These are phyloP conservation scores for Pegoplata infirma DNA, from an alignment of 2,888 invertebrate genomes.

Conservation along the genomic window DNA sequence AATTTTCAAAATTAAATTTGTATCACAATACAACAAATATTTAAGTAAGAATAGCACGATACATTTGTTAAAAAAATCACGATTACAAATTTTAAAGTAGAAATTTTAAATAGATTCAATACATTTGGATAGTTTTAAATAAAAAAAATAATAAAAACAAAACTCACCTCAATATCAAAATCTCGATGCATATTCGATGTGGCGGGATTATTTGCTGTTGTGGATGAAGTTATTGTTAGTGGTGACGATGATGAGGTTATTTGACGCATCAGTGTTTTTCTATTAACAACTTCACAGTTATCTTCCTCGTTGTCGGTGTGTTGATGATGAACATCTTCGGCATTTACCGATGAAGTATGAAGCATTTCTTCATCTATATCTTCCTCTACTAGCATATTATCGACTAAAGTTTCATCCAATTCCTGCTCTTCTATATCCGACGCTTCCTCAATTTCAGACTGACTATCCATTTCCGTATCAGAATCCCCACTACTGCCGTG, in stretches of 20 bases:
- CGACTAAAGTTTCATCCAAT: constrained; percentile 79
- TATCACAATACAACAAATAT: too few species aligned
- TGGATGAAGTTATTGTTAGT: constrained; percentile 17
- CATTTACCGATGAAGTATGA: constrained; percentile 68
- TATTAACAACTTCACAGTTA: constrained; percentile 47
- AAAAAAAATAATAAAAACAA: background rate
- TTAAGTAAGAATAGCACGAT: too few species aligned
- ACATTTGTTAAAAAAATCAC: too few species aligned
- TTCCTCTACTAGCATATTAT: constrained; percentile 78
- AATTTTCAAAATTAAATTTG: too few species aligned
- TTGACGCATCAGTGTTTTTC: constrained; percentile 11
- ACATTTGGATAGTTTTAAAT: too few species aligned
- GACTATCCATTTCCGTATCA: constrained; percentile 80
- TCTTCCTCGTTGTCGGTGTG: constrained; percentile 52
- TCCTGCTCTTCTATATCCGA: constrained; percentile 82
- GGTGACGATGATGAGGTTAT: constrained; percentile 24
- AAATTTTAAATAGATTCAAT: too few species aligned
- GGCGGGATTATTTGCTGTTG: constrained; percentile 63
- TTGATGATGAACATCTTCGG: constrained; percentile 58
- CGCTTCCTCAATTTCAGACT: constrained; percentile 78
- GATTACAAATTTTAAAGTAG: too few species aligned
- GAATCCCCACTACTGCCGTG: constrained; percentile 83
- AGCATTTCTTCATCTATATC: constrained; percentile 77
- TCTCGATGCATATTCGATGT: constrained; percentile 75
- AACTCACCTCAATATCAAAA: constrained; percentile 81